Percentiles rank a stretch among this genome's conserved stretches.
Conservation (phyloP, 1,140 invertebrate species). For the Notospermus geniculatus region DNA sequence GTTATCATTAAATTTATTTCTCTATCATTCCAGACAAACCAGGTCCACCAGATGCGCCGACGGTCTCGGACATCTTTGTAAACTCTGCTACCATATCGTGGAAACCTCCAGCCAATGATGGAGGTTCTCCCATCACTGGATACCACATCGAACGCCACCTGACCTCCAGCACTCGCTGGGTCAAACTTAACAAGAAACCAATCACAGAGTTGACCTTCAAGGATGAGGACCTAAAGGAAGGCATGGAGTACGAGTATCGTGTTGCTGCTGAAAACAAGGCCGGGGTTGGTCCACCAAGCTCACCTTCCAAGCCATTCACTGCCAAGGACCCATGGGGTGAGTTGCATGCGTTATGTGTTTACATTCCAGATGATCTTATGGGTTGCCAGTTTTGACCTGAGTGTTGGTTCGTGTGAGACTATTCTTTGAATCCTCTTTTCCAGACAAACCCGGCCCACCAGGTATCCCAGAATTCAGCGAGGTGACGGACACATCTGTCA, state of each 20-base stretch:
- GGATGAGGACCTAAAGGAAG: slow-evolving; percentile 68
- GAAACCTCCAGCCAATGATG: slow-evolving; percentile 49
- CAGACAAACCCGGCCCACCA: slow-evolving; percentile 86
- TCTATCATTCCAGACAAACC: slow-evolving; percentile 51
- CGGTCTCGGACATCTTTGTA: slow-evolving; percentile 58
- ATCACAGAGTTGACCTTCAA: slow-evolving; percentile 25
- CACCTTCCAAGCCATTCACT: slow-evolving; percentile 67
- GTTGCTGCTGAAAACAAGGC: slow-evolving; percentile 86
- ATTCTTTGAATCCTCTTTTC: slow-evolving; percentile 22
- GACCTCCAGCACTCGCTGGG: slow-evolving; percentile 85
- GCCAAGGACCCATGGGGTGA: slow-evolving; percentile 61
- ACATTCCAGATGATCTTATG: slow-evolving; percentile 66
- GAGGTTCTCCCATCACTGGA: slow-evolving; percentile 67
- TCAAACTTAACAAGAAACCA: slow-evolving; percentile 31
- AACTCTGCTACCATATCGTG: slow-evolving; percentile 75
- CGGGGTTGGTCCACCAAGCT: slow-evolving; percentile 78
- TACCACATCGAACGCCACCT: slow-evolving; percentile 93
- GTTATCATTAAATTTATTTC: neutral
- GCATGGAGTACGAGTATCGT: slow-evolving; percentile 93
- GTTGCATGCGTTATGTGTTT: slow-evolving; percentile 68
- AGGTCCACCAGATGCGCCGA: slow-evolving; percentile 49
- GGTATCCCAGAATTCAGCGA: slow-evolving; percentile 65
- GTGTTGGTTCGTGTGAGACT: too few relatives aligned
- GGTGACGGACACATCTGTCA: neutral
- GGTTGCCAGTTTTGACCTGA: too few relatives aligned